Conservation (phyloP, 2,888 invertebrate genomes). For the Ectobius pallidus region DNA sequence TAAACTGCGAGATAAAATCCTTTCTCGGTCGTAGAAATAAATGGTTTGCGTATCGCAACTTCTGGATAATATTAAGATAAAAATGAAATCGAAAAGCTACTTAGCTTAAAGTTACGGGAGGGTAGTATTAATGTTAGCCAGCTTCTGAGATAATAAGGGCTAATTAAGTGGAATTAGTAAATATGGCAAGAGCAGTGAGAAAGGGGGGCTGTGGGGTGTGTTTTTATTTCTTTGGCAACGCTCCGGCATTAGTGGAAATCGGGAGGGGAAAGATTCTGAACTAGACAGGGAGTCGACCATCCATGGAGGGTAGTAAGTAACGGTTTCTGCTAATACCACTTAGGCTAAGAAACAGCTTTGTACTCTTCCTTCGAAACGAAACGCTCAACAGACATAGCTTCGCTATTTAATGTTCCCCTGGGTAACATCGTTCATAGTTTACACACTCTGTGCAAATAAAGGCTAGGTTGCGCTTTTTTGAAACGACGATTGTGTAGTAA, state of each 20-base stretch:
- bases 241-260: too few relatives aligned
- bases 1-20: too few relatives aligned
- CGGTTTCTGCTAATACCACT: not conserved
- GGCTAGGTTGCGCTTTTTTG: too few relatives aligned
- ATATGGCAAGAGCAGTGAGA: not conserved
- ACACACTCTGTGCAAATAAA: too few relatives aligned
- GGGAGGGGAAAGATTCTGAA: not conserved
- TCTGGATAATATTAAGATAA: too few relatives aligned
- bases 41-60: too few relatives aligned
- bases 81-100: too few relatives aligned
- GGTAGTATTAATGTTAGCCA: not conserved
- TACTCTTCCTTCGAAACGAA: not conserved
- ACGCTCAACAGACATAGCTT: too few relatives aligned
- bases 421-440: too few relatives aligned
- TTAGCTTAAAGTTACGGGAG: not conserved
- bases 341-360: not conserved
- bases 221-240: not conserved
- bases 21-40: too few relatives aligned
- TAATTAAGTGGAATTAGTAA: slow-evolving; percentile 6
- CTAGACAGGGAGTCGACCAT: not conserved
- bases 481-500: too few relatives aligned
- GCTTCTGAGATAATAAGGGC: not conserved
- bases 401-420: too few relatives aligned
- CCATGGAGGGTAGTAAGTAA: not conserved
- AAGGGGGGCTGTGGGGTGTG: not conserved